These are phyloP conservation scores for Diarsia dahlii DNA, from an alignment of 2,888 invertebrate species.

Conservation along the genomic window DNA sequence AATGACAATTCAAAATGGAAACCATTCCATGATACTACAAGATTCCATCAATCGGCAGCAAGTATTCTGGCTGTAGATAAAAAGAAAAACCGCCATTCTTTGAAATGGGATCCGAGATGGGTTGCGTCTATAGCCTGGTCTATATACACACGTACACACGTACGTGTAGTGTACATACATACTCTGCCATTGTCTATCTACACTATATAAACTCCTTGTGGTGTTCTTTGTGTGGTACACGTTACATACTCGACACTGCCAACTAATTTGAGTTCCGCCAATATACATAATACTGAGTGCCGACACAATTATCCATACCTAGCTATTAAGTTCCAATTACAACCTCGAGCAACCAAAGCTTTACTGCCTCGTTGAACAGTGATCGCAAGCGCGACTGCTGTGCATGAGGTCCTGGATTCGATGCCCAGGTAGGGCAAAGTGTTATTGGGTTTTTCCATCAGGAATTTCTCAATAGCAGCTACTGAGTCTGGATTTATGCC, in stretches of 20 bases:
- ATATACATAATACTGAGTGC: slow-evolving; percentile 32
- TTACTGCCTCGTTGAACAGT: too few species aligned
- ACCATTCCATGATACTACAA: slow-evolving; percentile 60
- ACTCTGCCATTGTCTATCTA: slow-evolving; percentile 52
- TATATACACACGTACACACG: slow-evolving; percentile 35
- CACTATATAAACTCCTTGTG: slow-evolving; percentile 57
- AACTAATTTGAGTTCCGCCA: slow-evolving; percentile 46
- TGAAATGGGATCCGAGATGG: slow-evolving; percentile 68
- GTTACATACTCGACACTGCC: slow-evolving; percentile 35
- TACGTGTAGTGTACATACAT: slow-evolving; percentile 25
- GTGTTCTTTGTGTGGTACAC: slow-evolving; percentile 52
- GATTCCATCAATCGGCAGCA: slow-evolving; percentile 69
- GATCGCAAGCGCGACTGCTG: too few species aligned
- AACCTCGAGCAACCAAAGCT: too few species aligned
- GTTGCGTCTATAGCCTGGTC: slow-evolving; percentile 52
- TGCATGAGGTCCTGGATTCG: too few species aligned
- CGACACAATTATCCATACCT: slow-evolving; percentile 17
- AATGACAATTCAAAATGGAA: slow-evolving; percentile 56
- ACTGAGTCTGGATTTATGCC: too few species aligned
- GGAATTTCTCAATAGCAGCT: too few species aligned
- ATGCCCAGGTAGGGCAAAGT: too few species aligned
- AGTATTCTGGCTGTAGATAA: slow-evolving; percentile 67
- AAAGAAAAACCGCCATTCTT: slow-evolving; percentile 69
- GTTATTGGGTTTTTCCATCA: too few species aligned
- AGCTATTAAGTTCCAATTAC: slow-evolving; percentile 26